Evolutionary conservation across 92 coral and sea anemone genomes (phyloP).

Genomic region (Desmophyllum pertusum): DNA sequence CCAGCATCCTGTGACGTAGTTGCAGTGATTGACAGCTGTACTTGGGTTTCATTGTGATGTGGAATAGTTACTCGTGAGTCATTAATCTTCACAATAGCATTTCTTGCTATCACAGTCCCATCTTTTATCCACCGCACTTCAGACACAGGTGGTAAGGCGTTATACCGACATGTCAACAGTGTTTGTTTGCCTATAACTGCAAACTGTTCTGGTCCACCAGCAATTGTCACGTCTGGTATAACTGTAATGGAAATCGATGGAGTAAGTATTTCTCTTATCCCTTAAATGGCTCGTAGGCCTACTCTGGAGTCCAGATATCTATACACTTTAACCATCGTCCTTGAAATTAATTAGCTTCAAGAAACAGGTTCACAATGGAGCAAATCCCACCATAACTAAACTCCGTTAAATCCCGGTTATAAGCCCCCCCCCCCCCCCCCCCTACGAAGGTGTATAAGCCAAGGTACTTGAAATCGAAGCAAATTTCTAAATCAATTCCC

Average conservation of each 20-base stretch:
- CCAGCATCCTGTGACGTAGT: conserved; percentile 43
- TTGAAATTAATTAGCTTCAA: too few species aligned
- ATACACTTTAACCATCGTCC: too few species aligned
- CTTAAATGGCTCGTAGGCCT: too few species aligned
- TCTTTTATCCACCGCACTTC: conserved; percentile 5
- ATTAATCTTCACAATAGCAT: background rate
- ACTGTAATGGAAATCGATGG: conserved; percentile 3
- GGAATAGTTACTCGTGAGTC: background rate
- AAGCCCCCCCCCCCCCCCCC: too few species aligned
- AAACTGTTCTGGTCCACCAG: background rate
- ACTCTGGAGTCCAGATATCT: too few species aligned
- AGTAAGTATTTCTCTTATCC: too few species aligned
- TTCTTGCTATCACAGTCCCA: conserved; percentile 6
- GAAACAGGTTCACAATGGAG: too few species aligned
- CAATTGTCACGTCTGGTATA: conserved; percentile 27
- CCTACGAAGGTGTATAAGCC: too few species aligned
- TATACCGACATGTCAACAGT: conserved; percentile 26
- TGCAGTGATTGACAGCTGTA: conserved; percentile 31
- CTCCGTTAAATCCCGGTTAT: too few species aligned
- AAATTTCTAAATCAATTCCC: too few species aligned
- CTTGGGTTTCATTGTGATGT: background rate
- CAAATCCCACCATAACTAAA: too few species aligned
- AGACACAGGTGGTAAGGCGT: conserved; percentile 21
- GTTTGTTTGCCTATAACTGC: background rate
- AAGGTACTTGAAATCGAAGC: too few species aligned